A percentile compares a stretch with the other conserved stretches of the same genome.
phyloP scores from a whole-genome alignment of 2,113 vertebrate genomes.

The Amblyornis subalaris region DNA sequence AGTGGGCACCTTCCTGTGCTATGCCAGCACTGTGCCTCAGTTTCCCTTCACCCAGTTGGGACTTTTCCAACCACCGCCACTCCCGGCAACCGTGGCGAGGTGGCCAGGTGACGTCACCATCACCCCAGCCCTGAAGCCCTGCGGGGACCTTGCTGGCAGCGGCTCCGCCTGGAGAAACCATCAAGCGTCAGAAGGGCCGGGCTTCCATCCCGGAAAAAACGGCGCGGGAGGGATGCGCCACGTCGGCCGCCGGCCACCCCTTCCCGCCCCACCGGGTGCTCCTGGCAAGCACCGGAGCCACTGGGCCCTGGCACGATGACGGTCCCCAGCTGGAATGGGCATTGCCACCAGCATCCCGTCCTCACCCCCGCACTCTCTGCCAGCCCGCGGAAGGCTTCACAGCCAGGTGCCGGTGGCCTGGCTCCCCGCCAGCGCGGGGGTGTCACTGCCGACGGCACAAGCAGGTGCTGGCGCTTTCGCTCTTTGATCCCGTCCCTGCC shows the following conservation, averaged over 20 bases:
- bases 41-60: background rate
- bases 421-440: background rate
- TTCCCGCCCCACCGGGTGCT: background rate
- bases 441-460: background rate
- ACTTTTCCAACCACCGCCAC: background rate
- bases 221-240: conserved; percentile 12
- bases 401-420: background rate
- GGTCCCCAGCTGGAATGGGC: background rate
- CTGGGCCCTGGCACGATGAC: rapidly evolving
- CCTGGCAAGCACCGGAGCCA: background rate
- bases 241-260: conserved; percentile 15
- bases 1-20: background rate
- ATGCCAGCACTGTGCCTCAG: background rate
- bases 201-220: conserved; percentile 39
- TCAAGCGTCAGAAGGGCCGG: conserved; percentile 30
- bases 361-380: background rate
- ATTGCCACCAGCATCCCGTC: background rate
- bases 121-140: background rate
- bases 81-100: background rate
- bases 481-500: conserved; percentile 35
- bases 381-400: background rate
- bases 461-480: background rate
- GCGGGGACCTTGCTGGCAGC: background rate
- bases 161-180: conserved; percentile 44
- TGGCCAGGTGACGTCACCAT: background rate